Evolutionary conservation across 2,113 vertebrate species (phyloP).

Genomic region (Etheostoma spectabile): DNA sequence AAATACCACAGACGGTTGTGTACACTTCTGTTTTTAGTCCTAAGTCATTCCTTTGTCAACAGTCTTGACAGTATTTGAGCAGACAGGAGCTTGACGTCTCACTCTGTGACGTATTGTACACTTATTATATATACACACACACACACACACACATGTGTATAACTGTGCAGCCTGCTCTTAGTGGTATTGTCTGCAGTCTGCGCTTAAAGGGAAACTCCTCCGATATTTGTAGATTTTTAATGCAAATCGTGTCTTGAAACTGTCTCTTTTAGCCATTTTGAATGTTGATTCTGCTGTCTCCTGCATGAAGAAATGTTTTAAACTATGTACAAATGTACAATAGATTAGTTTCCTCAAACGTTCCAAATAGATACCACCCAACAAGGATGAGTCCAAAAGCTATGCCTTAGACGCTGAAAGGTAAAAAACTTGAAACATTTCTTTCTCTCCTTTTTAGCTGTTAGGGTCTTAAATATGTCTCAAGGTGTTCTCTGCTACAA

Average conservation of each 20-base stretch:
- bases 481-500: neutral
- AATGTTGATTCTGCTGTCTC: no score
- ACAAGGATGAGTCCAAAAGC: neutral
- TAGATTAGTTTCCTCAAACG: no score
- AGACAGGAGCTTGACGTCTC: slow-evolving; percentile 10
- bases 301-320: no score
- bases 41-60: neutral
- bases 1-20: slow-evolving; percentile 3
- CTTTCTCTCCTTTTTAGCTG: neutral
- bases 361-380: neutral
- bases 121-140: neutral
- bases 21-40: neutral
- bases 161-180: neutral
- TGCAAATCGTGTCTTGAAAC: no score
- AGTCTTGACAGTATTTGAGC: neutral
- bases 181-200: neutral
- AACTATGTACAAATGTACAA: no score
- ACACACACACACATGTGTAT: neutral
- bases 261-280: no score
- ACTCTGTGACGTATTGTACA: neutral
- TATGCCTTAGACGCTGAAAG: neutral
- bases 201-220: neutral
- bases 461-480: neutral
- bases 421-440: neutral
- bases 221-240: neutral